Base-by-base conservation (phyloP, 2,888 invertebrate species). In the Polietes domitor region DNA sequence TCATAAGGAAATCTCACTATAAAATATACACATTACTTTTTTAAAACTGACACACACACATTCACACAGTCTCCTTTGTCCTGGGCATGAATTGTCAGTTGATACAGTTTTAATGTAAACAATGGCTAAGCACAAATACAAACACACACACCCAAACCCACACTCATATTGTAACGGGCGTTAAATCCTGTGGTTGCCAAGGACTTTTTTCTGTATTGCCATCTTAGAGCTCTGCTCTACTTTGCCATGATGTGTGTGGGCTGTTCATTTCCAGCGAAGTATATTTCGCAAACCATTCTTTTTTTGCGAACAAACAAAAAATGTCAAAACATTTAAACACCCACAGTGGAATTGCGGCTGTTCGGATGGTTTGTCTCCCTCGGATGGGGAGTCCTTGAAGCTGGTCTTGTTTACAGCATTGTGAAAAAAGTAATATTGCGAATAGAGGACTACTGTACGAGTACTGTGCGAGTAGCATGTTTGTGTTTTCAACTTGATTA, bases 261-360 rank as follows among this genome's bases (percentile, higher is more conserved):
- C 24, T 50, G 19, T 61, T 83, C 6, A 19, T 58, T 74, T 73
- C 37, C 12, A 65, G 41, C 28, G 65, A 65, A 37, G 78, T 83
- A 74, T 86, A 88, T 88, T 90, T 89, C 87, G 88, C 88, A 88
- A 90, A 88, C 88, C 88, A 88, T 89, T 21, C 2, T 50, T 50
- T 73, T n/a, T 90, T 90, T 87, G 89, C 89, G 87, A n/a, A 43
- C 17, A 50, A n/a, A 17, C 15, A n/a, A 19, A 89, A 90, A 87
- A 88, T 87, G 65, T 81, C 61, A 61, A 76, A 68, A 82, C 15
- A 74, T 47, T 32, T 68, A 43, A 28, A 76, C 71, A 75, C 81
- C 73, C 77, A 72, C 74, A 50, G 47, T 32, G 5, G 17, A 24
- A n/a, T 53, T 32, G 50, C 19, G 28, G n/a, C 37, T 28, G 41